Evolutionary conservation across 2,113 vertebrate genomes (phyloP).

Genomic region (Chionis minor): DNA sequence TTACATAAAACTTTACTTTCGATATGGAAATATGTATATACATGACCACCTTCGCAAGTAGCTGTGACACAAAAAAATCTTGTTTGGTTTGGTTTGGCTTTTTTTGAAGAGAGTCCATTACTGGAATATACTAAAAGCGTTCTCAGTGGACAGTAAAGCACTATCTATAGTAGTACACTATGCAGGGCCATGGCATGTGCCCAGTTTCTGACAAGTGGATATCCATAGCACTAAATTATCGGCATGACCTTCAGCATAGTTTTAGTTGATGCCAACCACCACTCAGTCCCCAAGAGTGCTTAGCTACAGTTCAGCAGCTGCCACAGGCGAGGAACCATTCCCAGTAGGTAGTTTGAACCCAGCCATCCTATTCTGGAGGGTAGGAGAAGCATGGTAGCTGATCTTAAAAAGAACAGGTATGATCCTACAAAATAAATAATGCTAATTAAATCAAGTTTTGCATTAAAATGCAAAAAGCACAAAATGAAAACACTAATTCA

Average conservation of each 20-base stretch:
- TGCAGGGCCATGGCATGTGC: background rate
- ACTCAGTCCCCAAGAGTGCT: background rate
- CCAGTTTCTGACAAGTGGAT: background rate
- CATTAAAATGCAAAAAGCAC: background rate
- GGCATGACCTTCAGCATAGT: background rate
- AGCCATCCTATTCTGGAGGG: background rate
- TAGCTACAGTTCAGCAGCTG: background rate
- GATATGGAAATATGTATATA: background rate
- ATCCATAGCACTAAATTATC: background rate
- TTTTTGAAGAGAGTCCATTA: background rate
- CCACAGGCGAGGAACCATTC: background rate
- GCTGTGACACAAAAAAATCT: background rate
- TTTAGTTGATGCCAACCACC: background rate
- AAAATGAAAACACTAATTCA: background rate
- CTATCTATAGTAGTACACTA: background rate
- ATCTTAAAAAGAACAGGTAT: background rate
- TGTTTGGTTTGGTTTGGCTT: background rate
- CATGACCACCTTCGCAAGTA: background rate
- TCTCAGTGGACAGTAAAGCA: background rate
- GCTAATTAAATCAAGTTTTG: background rate
- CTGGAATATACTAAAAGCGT: background rate
- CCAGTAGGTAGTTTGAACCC: background rate
- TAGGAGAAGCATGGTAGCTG: fast-evolving
- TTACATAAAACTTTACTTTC: background rate
- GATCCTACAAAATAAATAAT: background rate